Evolutionary conservation across 2,888 invertebrate species (phyloP), one percentile per base, ranked within the genome.

Genomic region (Andrena marginata): DNA sequence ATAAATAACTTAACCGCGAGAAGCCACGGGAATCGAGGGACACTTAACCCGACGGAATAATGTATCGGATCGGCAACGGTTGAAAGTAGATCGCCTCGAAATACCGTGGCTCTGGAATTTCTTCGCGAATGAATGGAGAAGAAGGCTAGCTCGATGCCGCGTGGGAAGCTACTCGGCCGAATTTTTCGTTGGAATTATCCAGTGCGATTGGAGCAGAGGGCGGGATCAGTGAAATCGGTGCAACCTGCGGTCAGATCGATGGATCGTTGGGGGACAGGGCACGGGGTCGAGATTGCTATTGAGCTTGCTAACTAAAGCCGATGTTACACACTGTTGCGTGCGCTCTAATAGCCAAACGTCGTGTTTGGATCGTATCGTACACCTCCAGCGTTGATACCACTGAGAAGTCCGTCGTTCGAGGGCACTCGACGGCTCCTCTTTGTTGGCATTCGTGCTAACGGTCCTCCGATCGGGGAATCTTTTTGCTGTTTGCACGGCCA

Each of bases 301-400:
- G 56, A 76, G 51, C 62, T 42, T 6, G 33, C 54, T 56, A 49
- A 72, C 80, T 67, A 63, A 79, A 79, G 67, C 80, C 35, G 23
- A 20, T 72, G 72, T 79, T 72, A 63, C 33, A 72, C 80, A 67
- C 33, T 33, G 60, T 49, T 42, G 54, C 35, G 62, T 67, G 60
- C 16, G 68, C 35, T 33, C 71, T 79, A 62, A 68, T 54, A 67
- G 48, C 80, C 48, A 67, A 23, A 51, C 26, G 71, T 68, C 62
- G 54, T 79, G 65, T 56, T 42, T 48, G 23, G 54, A 33, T 65
- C 60, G 60, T 59, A 70, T 79, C 51, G 70, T 54, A 54, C 56
- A 63, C 65, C 65, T 48, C 35, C 26, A 29, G 71, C 54, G 51
- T 33, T 59, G 80, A 80, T 78, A 79, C 80, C 48, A 79, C 72